Percentiles rank a stretch among this genome's conserved stretches.
Conservation (phyloP, 2,797 vertebrate species). For the Pogonophryne albipinna region DNA sequence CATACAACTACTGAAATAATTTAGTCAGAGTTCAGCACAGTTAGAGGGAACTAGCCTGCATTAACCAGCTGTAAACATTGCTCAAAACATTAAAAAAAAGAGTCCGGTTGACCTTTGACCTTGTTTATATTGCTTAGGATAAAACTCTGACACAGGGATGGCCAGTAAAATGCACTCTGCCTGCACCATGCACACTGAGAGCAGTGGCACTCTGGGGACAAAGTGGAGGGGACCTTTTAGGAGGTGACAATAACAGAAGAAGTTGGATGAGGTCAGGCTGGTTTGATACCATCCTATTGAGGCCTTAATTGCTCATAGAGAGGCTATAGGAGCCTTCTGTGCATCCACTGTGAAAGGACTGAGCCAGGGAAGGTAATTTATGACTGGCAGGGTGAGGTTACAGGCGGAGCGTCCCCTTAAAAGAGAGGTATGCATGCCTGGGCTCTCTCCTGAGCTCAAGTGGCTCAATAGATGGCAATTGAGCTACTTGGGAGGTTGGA, state of each 20-base stretch:
- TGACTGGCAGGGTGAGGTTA: constrained; percentile 81
- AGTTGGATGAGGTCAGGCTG: constrained; percentile 82
- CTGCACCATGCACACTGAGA: constrained; percentile 39
- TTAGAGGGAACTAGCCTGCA: constrained; percentile 23
- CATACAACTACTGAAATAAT: constrained; percentile 42
- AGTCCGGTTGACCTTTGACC: constrained; percentile 75
- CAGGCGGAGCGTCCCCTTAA: constrained; percentile 70
- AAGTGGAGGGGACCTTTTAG: constrained; percentile 74
- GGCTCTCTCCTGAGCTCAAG: constrained; percentile 76
- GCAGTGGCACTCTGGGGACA: constrained; percentile 71
- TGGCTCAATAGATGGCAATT: constrained; percentile 74
- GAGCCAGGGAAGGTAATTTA: constrained; percentile 81
- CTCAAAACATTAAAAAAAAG: constrained; percentile 37
- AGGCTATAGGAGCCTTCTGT: constrained; percentile 80
- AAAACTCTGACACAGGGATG: constrained; percentile 48
- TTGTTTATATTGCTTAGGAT: constrained; percentile 69
- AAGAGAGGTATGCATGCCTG: constrained; percentile 75
- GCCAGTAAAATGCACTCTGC: constrained; percentile 58
- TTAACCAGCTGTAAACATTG: constrained; percentile 64
- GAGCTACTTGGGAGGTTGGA: constrained; percentile 77
- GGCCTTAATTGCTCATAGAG: constrained; percentile 84
- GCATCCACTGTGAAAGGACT: constrained; percentile 78
- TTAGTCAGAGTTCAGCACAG: constrained; percentile 20
- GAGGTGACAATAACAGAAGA: constrained; percentile 79
- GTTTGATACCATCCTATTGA: constrained; percentile 85